These are phyloP conservation scores for Thumatha senex DNA, from an alignment of 2,888 invertebrate genomes.

Conservation along the genomic window DNA sequence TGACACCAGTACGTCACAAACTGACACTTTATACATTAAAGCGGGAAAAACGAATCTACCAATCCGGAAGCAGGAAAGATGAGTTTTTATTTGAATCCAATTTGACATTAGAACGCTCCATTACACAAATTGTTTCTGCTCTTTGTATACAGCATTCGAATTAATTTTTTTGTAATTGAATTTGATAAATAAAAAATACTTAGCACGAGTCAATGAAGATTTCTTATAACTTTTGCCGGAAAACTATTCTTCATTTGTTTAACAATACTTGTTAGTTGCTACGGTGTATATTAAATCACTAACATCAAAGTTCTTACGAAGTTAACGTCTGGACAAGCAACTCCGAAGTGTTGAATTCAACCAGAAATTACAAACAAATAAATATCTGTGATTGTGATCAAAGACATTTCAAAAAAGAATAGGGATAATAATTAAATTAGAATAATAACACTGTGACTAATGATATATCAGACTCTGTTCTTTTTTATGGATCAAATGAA, in stretches of 20 bases:
- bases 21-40: constrained; percentile 54
- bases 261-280: constrained; percentile 13
- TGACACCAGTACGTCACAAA: constrained; percentile 41
- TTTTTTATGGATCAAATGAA: too few relatives aligned
- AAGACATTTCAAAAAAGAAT: neutral
- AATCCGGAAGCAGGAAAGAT: constrained; percentile 77
- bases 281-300: constrained; percentile 1
- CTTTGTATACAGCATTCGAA: constrained; percentile 56
- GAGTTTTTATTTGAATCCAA: constrained; percentile 61
- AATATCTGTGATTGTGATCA: neutral
- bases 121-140: constrained; percentile 69
- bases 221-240: constrained; percentile 26
- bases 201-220: constrained; percentile 18
- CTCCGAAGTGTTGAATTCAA: neutral
- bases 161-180: constrained; percentile 45
- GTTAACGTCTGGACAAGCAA: neutral
- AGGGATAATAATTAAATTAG: too few relatives aligned
- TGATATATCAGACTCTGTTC: too few relatives aligned
- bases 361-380: too few relatives aligned
- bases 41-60: constrained; percentile 60
- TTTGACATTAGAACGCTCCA: constrained; percentile 68
- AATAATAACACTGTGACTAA: too few relatives aligned
- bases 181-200: constrained; percentile 25
- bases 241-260: constrained; percentile 17
- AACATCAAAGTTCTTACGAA: constrained; percentile 4